Percentiles rank a stretch among this genome's conserved stretches.
phyloP scores from a whole-genome alignment of 2,797 vertebrate species.

The Danio tinwini region DNA sequence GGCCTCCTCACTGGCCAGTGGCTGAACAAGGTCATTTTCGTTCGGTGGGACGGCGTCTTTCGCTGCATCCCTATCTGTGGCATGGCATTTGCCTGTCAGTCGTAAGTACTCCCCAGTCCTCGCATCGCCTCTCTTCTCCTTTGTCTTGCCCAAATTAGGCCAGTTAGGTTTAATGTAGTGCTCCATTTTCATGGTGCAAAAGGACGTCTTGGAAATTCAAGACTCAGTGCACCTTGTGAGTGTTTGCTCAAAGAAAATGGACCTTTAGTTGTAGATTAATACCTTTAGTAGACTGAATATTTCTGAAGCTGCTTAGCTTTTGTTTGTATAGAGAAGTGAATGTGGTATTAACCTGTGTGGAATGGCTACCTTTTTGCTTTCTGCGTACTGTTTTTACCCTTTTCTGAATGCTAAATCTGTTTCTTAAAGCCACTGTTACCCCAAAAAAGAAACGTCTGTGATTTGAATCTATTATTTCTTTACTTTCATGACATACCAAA shows the following conservation, averaged over 20 bases:
- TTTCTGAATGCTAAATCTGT: conserved; percentile 8
- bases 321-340: neutral
- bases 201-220: conserved; percentile 9
- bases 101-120: conserved; percentile 86
- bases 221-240: neutral
- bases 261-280: conserved; percentile 30
- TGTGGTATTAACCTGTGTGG: conserved; percentile 42
- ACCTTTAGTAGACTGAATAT: neutral
- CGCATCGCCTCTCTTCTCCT: conserved; percentile 48
- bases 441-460: neutral
- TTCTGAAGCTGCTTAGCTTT: neutral
- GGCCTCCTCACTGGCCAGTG: conserved; percentile 92
- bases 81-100: conserved; percentile 99
- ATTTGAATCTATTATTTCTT: neutral
- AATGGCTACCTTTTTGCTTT: conserved; percentile 33
- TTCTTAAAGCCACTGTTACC: neutral
- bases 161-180: conserved; percentile 31
- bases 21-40: conserved; percentile 86
- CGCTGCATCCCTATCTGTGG: conserved; percentile 99
- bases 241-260: conserved; percentile 58
- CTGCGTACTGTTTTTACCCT: conserved; percentile 20
- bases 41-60: conserved; percentile 96
- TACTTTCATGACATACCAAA: neutral
- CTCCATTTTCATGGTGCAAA: conserved; percentile 51
- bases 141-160: conserved; percentile 25